phyloP scores from a whole-genome alignment of 2,113 vertebrate species.

The Hiodon tergisus region DNA sequence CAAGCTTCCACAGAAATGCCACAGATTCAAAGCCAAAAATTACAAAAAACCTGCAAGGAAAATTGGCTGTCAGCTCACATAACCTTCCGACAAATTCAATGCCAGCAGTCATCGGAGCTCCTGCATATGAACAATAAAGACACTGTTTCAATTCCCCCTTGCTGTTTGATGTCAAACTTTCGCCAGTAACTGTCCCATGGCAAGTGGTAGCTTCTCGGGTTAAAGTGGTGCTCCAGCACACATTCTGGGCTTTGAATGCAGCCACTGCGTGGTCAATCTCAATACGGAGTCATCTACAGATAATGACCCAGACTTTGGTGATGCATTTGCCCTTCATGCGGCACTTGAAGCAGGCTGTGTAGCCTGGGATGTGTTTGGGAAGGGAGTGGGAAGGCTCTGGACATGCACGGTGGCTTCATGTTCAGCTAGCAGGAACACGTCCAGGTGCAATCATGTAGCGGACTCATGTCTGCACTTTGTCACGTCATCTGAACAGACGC shows the following conservation, averaged over 20 bases:
- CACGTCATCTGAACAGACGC: background rate
- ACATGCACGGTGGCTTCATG: background rate
- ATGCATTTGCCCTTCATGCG: background rate
- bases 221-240: background rate
- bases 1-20: background rate
- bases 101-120: background rate
- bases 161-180: background rate
- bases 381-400: background rate
- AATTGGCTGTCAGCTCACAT: background rate
- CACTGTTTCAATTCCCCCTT: conserved; percentile 2
- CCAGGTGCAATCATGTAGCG: background rate
- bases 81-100: background rate
- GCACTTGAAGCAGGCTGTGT: background rate
- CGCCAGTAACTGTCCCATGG: background rate
- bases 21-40: conserved; percentile 2
- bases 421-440: background rate
- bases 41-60: background rate
- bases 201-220: background rate
- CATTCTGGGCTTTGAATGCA: background rate
- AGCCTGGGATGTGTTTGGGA: background rate
- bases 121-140: background rate
- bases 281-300: background rate
- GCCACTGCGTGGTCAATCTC: background rate
- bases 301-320: background rate
- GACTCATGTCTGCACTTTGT: background rate